Evolutionary conservation across 2,113 vertebrate species (phyloP), one percentile per base, ranked within the genome.

Genomic region (Psophia crepitans): DNA sequence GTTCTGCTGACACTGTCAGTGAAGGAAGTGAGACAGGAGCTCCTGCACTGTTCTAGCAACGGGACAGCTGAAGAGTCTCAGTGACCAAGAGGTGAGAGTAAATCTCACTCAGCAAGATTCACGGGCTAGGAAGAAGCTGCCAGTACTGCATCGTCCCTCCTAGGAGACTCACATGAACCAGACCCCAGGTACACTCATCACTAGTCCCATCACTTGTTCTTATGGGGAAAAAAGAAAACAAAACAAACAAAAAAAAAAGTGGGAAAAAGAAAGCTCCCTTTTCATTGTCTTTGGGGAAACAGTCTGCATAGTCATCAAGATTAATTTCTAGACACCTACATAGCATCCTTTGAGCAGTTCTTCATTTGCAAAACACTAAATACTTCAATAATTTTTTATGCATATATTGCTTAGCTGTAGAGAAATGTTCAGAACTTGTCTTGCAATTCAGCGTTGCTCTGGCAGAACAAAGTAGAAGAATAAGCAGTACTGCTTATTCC

Each of bases 81-180:
- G 32, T 2, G 4, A 9, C 11, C 33, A 43, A 48, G 27, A 73
- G 9, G 10, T 46, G 54, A 57, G 19, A 66, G 35, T 44, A 57
- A 63, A 43, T 71, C 53, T 91, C 46, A 69, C 20, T 74, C 27
- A 17, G 53, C 33, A 51, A 61, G 18, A 30, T 56, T 71, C 33
- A 32, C 13, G 16, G 8, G 11, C 28, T 48, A 43, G 58, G 32
- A 78, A 89, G 39, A 89, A 69, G 20, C 14, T 51, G 41, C 51
- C 30, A 63, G n/a, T 46, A 48, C 20, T 37, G 27, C 18, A 33
- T 51, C 0, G 0, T 63, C 11, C 13, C 30, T 73, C 8, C 43
- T 44, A 28, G 21, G 24, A 35, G 8, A 61, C 32, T 66, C 37
- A 61, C 7, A 18, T 43, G 37, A 80, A 32, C 37, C 27, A 57